Percentiles rank a stretch among this genome's conserved stretches.
Evolutionary conservation across 2,888 invertebrate genomes (phyloP).

Genomic region (Catocala fraxini): DNA sequence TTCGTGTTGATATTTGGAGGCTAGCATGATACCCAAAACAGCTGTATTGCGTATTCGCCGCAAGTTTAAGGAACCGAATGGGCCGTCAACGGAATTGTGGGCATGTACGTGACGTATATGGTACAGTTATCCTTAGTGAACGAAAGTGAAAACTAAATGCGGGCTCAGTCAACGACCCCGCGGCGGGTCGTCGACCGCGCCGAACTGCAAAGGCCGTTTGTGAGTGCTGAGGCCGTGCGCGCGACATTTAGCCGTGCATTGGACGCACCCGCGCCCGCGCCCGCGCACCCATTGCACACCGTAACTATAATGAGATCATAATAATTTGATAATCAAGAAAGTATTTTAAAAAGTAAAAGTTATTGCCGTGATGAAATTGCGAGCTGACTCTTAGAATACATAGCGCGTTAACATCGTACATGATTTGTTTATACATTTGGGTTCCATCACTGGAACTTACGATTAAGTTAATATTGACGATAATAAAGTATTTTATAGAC

Average conservation of each 20-base stretch:
- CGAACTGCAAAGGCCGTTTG: slow-evolving; percentile 88
- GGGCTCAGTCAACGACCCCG: slow-evolving; percentile 81
- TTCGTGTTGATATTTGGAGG: slow-evolving; percentile 21
- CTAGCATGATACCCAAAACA: slow-evolving; percentile 31
- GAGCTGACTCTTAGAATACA: slow-evolving; percentile 27
- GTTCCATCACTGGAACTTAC: slow-evolving; percentile 8
- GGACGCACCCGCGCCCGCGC: slow-evolving; percentile 67
- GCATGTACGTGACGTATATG: slow-evolving; percentile 79
- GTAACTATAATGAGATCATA: slow-evolving; percentile 36
- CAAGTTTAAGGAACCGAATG: slow-evolving; percentile 67
- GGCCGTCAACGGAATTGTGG: slow-evolving; percentile 61
- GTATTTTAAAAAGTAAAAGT: slow-evolving; percentile 56
- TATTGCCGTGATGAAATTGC: slow-evolving; percentile 30
- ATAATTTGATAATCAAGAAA: slow-evolving; percentile 45
- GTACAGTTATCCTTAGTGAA: slow-evolving; percentile 87
- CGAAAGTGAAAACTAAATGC: slow-evolving; percentile 87
- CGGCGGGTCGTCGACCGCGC: slow-evolving; percentile 83
- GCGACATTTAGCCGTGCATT: slow-evolving; percentile 77
- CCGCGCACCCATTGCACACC: slow-evolving; percentile 69
- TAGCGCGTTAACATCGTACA: slow-evolving; percentile 3
- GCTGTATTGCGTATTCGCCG: slow-evolving; percentile 63
- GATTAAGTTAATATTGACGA: too few species aligned
- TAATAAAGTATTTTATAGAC: too few species aligned
- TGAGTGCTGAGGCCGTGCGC: slow-evolving; percentile 84
- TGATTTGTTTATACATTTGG: slow-evolving; percentile 6